Evolutionary conservation across 2,888 invertebrate species (phyloP).

Genomic region (Troides aeacus): DNA sequence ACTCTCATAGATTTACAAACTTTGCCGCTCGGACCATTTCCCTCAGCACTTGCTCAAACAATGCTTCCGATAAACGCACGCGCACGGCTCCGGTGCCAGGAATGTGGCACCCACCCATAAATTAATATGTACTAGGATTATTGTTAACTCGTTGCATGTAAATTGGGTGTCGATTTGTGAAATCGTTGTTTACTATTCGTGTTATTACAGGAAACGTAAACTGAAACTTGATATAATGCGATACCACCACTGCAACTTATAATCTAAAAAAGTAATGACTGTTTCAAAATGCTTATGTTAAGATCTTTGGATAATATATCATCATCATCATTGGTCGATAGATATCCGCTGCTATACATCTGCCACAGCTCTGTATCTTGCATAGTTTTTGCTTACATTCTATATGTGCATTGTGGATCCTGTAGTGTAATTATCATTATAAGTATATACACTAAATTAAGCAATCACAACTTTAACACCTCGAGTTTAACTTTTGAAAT

Average conservation of each 20-base stretch:
- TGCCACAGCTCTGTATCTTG: too few relatives aligned
- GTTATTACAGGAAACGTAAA: slow-evolving; percentile 25
- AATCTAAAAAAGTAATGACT: not conserved
- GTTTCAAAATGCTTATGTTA: too few relatives aligned
- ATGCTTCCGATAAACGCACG: slow-evolving; percentile 50
- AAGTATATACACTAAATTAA: too few relatives aligned
- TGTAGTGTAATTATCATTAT: too few relatives aligned
- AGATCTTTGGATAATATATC: too few relatives aligned
- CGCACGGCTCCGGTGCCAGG: slow-evolving; percentile 9
- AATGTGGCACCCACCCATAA: slow-evolving; percentile 30
- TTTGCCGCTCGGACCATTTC: slow-evolving; percentile 47
- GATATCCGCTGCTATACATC: too few relatives aligned
- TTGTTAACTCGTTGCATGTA: slow-evolving; percentile 31
- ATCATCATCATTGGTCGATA: too few relatives aligned
- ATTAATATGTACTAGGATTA: slow-evolving; percentile 30
- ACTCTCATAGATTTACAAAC: slow-evolving; percentile 26
- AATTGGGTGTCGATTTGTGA: slow-evolving; percentile 31
- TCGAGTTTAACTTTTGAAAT: not conserved
- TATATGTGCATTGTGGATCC: too few relatives aligned
- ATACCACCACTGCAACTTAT: not conserved
- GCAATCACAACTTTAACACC: not conserved
- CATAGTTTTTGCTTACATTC: too few relatives aligned
- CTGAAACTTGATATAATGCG: slow-evolving; percentile 10
- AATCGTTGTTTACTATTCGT: slow-evolving; percentile 22
- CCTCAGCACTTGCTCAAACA: slow-evolving; percentile 70